Evolutionary conservation across 2,888 invertebrate species (phyloP).

Genomic region (Parelbella ahira): DNA sequence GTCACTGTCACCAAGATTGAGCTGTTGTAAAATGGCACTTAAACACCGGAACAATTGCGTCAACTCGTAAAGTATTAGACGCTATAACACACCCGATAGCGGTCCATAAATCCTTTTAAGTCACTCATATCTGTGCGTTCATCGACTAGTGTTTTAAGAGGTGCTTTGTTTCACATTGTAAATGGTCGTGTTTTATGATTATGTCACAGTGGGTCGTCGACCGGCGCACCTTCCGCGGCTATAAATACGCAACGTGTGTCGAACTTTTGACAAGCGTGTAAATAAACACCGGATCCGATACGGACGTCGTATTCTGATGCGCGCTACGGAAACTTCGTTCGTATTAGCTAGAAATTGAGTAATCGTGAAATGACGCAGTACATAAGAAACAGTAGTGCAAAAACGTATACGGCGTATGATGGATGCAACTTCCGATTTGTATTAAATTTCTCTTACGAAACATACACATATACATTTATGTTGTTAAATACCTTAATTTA

Average conservation of each 20-base stretch:
- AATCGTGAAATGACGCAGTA: no score
- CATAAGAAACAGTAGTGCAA: no score
- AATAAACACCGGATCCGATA: constrained; percentile 63
- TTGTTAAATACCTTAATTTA: no score
- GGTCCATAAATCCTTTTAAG: constrained; percentile 50
- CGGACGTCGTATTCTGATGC: constrained; percentile 31
- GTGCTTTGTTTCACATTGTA: constrained; percentile 45
- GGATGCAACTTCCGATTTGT: no score
- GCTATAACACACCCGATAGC: constrained; percentile 33
- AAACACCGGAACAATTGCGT: constrained; percentile 21
- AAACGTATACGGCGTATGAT: no score
- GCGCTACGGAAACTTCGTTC: no score
- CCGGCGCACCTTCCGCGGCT: constrained; percentile 72
- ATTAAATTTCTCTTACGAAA: no score
- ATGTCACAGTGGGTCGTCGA: constrained; percentile 64
- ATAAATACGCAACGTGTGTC: constrained; percentile 70
- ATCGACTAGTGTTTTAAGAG: constrained; percentile 42
- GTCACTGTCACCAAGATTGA: no score
- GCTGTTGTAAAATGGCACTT: constrained; percentile 3
- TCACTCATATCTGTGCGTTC: constrained; percentile 35
- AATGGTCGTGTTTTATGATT: constrained; percentile 50
- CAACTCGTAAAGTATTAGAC: constrained; percentile 18
- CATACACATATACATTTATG: no score
- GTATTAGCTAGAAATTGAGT: no score
- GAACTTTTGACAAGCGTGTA: constrained; percentile 73